Conservation (phyloP, 64 coral and sea anemone species). For the Montipora foliosa region DNA sequence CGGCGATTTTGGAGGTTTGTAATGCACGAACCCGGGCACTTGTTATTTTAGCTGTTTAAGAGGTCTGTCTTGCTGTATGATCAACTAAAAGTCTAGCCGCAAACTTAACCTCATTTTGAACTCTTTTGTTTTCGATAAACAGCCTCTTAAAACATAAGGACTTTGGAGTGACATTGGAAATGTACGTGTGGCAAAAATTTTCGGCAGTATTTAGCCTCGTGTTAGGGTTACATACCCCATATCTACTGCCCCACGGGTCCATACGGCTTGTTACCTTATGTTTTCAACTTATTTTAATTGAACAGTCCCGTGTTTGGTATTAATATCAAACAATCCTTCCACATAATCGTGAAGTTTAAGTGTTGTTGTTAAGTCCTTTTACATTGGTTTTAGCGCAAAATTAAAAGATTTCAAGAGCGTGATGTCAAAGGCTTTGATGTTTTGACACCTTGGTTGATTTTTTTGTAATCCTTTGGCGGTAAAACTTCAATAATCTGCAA, state of each 20-base stretch:
- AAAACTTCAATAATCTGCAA: constrained; percentile 55
- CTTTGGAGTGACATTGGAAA: not conserved
- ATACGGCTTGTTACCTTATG: not conserved
- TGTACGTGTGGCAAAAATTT: constrained; percentile 23
- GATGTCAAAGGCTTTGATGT: not conserved
- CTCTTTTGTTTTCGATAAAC: constrained; percentile 60
- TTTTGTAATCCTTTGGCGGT: constrained; percentile 10
- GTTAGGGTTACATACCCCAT: constrained; percentile 25
- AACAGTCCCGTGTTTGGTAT: not conserved
- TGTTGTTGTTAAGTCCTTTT: not conserved
- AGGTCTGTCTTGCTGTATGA: not conserved
- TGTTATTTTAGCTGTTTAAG: constrained; percentile 41
- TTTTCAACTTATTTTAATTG: not conserved
- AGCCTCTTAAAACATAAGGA: constrained; percentile 28
- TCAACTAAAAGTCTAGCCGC: not conserved
- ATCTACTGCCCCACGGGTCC: not conserved
- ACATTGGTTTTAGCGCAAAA: constrained; percentile 9
- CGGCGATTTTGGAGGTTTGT: constrained; percentile 89
- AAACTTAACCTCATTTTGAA: constrained; percentile 26
- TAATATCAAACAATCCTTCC: not conserved
- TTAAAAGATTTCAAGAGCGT: not conserved
- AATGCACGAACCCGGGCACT: constrained; percentile 52
- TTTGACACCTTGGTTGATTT: constrained; percentile 54
- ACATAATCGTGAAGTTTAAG: not conserved
- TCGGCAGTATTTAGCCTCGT: not conserved